Conservation (phyloP, 1,140 invertebrate species). For the Conopomorpha cramerella region DNA sequence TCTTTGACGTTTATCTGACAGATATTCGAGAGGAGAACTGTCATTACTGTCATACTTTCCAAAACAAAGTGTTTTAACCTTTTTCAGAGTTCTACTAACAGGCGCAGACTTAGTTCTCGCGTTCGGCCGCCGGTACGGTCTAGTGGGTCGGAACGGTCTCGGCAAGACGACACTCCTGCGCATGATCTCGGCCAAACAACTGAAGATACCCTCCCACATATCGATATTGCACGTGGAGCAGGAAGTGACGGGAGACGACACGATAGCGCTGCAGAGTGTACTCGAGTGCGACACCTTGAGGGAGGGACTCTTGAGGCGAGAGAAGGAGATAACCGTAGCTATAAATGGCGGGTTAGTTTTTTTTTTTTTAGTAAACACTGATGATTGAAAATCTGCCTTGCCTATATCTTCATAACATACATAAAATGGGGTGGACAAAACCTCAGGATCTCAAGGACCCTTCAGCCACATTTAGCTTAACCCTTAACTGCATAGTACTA, state of each 20-base stretch:
- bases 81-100: constrained; percentile 80
- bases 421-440: too few species aligned
- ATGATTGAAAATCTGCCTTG: too few species aligned
- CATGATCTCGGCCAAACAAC: constrained; percentile 88
- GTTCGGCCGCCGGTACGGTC: constrained; percentile 88
- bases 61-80: constrained; percentile 8
- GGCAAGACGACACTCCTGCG: constrained; percentile 95
- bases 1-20: too few species aligned
- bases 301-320: constrained; percentile 77
- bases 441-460: too few species aligned
- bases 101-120: constrained; percentile 87
- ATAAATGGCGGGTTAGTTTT: constrained; percentile 69
- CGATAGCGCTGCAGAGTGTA: constrained; percentile 89
- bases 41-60: too few species aligned
- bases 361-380: too few species aligned
- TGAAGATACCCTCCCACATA: constrained; percentile 94
- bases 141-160: constrained; percentile 95
- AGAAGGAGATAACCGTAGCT: constrained; percentile 68
- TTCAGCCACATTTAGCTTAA: too few species aligned
- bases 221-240: constrained; percentile 96
- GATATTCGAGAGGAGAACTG: too few species aligned
- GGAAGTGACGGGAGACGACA: constrained; percentile 95
- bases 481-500: too few species aligned
- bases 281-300: constrained; percentile 90
- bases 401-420: too few species aligned